A percentile compares a stretch with the other conserved stretches of the same genome.
Evolutionary conservation across 1,140 invertebrate genomes (phyloP).

Genomic region (Forficula auricularia): DNA sequence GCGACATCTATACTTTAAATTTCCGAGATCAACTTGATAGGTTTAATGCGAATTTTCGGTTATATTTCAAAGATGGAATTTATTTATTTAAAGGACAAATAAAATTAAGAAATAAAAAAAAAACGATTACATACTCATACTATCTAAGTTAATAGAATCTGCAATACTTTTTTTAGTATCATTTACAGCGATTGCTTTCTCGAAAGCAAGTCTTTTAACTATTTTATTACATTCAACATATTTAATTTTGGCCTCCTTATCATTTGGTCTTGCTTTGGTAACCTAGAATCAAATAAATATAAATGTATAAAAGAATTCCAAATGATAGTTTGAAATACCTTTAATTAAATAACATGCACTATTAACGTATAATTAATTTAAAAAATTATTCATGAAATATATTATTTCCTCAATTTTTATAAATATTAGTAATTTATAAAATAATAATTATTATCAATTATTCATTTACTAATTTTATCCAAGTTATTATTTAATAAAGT

Average conservation of each 20-base stretch:
- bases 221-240: slow-evolving; percentile 92
- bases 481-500: no score
- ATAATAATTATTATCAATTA: no score
- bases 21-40: no score
- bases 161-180: slow-evolving; percentile 70
- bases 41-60: no score
- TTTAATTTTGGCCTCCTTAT: slow-evolving; percentile 88
- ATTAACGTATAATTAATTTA: not conserved
- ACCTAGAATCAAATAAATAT: slow-evolving; percentile 37
- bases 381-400: slow-evolving; percentile 5
- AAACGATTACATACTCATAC: slow-evolving; percentile 62
- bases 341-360: not conserved
- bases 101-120: not conserved
- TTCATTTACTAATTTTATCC: no score
- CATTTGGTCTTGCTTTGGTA: slow-evolving; percentile 73
- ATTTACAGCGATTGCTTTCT: slow-evolving; percentile 91
- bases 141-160: slow-evolving; percentile 72
- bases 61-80: no score
- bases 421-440: no score
- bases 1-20: no score
- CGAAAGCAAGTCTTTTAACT: slow-evolving; percentile 84
- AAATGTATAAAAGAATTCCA: not conserved
- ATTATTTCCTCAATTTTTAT: no score
- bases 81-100: no score
- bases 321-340: not conserved